Evolutionary conservation across 1,140 invertebrate species (phyloP).

Genomic region (Dinoponera quadriceps): DNA sequence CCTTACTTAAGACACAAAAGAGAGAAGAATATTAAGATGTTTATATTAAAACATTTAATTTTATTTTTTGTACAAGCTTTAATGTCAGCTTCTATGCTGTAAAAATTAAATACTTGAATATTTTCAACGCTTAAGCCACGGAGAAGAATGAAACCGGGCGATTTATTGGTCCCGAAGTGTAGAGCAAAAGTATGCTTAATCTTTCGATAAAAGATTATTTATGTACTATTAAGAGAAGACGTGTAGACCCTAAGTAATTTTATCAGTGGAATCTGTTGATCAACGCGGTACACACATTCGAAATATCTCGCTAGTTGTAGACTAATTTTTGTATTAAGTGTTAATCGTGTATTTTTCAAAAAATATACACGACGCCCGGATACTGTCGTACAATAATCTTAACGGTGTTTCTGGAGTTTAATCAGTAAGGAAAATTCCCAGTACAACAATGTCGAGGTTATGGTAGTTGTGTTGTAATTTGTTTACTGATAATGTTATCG

Average conservation of each 20-base stretch:
- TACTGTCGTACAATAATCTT: slow-evolving; percentile 33
- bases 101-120: slow-evolving; percentile 57
- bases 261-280: slow-evolving; percentile 70
- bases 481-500: too few relatives aligned
- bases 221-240: slow-evolving; percentile 72
- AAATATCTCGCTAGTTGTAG: slow-evolving; percentile 65
- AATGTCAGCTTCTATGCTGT: slow-evolving; percentile 28
- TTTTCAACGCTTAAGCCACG: slow-evolving; percentile 25
- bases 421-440: too few relatives aligned
- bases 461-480: too few relatives aligned
- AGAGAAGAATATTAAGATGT: slow-evolving; percentile 57
- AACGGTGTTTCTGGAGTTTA: slow-evolving; percentile 10
- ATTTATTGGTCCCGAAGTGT: slow-evolving; percentile 58
- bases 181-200: slow-evolving; percentile 59
- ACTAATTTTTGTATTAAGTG: slow-evolving; percentile 76
- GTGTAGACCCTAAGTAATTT: slow-evolving; percentile 73
- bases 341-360: slow-evolving; percentile 60
- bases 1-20: slow-evolving; percentile 44
- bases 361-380: slow-evolving; percentile 35
- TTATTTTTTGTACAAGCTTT: slow-evolving; percentile 66
- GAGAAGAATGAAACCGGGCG: slow-evolving; percentile 42
- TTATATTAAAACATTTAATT: slow-evolving; percentile 52
- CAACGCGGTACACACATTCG: slow-evolving; percentile 65
- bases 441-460: too few relatives aligned
- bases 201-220: slow-evolving; percentile 69